Conservation (phyloP, 2,797 vertebrate species). For the Tinamus major region DNA sequence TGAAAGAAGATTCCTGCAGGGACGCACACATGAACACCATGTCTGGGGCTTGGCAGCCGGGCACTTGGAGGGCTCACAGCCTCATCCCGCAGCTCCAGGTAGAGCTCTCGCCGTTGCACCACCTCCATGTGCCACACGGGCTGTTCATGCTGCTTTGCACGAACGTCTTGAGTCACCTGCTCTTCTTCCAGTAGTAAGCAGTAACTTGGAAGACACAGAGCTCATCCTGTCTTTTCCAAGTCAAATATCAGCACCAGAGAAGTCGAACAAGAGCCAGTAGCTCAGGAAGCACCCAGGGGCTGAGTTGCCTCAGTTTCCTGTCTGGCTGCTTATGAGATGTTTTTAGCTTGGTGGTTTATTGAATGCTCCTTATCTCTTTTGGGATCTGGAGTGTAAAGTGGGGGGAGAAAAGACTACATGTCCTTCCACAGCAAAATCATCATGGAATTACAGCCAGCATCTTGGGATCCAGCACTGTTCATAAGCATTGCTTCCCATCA, state of each 20-base stretch:
- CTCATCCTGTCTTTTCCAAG: not conserved
- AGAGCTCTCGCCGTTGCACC: not conserved
- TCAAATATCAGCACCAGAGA: not conserved
- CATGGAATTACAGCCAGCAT: not conserved
- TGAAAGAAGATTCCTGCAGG: not conserved
- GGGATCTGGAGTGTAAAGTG: not conserved
- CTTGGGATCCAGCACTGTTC: not conserved
- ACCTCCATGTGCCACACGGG: not conserved
- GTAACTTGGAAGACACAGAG: not conserved
- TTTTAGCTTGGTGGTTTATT: not conserved
- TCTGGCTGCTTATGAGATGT: not conserved
- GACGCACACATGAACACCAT: not conserved
- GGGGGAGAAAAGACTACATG: too few species aligned
- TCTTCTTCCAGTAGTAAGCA: too few species aligned
- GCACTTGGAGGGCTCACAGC: not conserved
- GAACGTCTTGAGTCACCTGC: not conserved
- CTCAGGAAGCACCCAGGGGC: not conserved
- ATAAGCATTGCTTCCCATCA: not conserved
- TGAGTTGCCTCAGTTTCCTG: not conserved
- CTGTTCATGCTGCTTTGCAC: not conserved
- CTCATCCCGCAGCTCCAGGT: not conserved
- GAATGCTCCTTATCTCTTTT: not conserved
- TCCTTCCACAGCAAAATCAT: not conserved
- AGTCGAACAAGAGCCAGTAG: rapidly evolving
- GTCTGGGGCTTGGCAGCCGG: not conserved